phyloP scores from a whole-genome alignment of 92 coral and sea anemone species.

The Meandrina meandrites region DNA sequence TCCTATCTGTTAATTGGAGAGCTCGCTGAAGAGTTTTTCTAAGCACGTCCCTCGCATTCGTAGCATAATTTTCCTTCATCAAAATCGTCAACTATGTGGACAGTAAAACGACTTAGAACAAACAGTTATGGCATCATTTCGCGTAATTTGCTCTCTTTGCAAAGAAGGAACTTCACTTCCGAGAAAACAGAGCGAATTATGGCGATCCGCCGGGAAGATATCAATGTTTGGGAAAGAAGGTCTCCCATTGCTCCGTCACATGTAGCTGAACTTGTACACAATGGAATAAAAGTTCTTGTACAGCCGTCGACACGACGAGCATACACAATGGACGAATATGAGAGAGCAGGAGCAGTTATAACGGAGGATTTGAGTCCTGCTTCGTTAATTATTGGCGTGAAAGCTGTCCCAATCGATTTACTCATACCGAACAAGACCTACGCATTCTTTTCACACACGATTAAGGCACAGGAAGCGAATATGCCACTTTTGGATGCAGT shows the following conservation, averaged over 20 bases:
- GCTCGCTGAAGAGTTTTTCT: no score
- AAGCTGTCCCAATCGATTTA: constrained; percentile 89
- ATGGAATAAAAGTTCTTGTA: constrained; percentile 90
- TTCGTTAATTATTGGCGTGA: constrained; percentile 91
- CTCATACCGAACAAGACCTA: constrained; percentile 88
- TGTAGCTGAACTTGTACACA: constrained; percentile 89
- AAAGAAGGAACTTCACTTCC: constrained; percentile 26
- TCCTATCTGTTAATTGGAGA: background rate
- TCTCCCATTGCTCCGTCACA: constrained; percentile 96
- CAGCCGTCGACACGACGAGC: constrained; percentile 98
- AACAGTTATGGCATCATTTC: constrained; percentile 16
- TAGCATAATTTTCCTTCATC: background rate
- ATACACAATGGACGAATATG: constrained; percentile 98
- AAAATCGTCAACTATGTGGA: constrained; percentile 51
- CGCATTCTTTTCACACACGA: constrained; percentile 97
- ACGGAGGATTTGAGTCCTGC: constrained; percentile 91
- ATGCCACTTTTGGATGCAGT: constrained; percentile 95
- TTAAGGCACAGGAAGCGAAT: constrained; percentile 93
- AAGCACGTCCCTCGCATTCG: no score
- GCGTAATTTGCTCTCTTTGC: constrained; percentile 7
- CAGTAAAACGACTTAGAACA: constrained; percentile 33
- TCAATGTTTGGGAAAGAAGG: constrained; percentile 97
- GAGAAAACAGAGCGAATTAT: constrained; percentile 65
- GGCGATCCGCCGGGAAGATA: constrained; percentile 98
- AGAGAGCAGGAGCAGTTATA: constrained; percentile 89